Base-by-base conservation (phyloP, 2,888 invertebrate species). In the Eristalis intricaria region DNA sequence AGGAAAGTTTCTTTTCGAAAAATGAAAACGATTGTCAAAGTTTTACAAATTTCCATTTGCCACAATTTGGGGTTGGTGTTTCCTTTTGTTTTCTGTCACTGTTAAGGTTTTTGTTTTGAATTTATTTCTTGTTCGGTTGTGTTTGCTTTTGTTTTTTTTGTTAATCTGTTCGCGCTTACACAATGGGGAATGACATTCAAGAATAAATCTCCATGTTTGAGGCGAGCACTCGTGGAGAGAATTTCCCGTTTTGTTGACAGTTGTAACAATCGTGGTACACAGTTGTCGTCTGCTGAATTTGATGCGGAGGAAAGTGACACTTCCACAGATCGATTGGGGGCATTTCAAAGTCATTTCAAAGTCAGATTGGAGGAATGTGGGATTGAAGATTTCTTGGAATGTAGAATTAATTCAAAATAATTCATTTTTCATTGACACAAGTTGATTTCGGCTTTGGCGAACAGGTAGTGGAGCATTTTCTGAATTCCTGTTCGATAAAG, bases 1-100 rank as follows among this genome's bases (percentile, higher is more conserved):
- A 8, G 15, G 43, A 69, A 69, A 69, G 69, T 69, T 69, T 69
- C 22, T 7, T 32, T 69, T n/a, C 11, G 13, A 63, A 69, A 58
- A 70, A 58, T 11, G 19, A 70, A 32, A 70, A 58, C 26, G 69
- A 58, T 70, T 70, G 58, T 70, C 58, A 56, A 70, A 58, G 26
- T 58, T 70, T 70, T 58, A 35, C 56, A 70, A 35, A 70, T 58
- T 70, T 70, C 11, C 56, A 69, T 69, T 58, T 70, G 35, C 32
- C 35, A 56, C 69, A 58, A 35, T 32, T 70, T 69, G 22, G 58
- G 13, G 5, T 58, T 69, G 22, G 58, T 7, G 11, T 32, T 70
- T 70, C 29, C 69, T 58, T 70, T 70, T 58, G 58, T 69, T 35
- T 69, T 32, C 69, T 69, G 35, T 58, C 58, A 58, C 58, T 32